phyloP scores from a whole-genome alignment of 2,113 vertebrate species.

The Nansenia antarctica region DNA sequence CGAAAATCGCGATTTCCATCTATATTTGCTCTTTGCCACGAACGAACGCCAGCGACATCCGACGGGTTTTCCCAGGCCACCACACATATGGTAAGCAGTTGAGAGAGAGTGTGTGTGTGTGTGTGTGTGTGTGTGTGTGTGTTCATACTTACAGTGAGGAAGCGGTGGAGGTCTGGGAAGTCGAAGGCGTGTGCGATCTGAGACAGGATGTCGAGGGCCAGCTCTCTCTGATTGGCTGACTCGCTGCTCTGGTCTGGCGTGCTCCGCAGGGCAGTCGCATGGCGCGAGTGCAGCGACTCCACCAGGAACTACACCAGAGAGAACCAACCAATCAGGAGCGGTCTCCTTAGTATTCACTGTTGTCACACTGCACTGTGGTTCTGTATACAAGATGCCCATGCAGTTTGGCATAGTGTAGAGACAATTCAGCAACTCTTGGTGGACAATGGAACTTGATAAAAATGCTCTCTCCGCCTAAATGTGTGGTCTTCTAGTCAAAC shows the following conservation, averaged over 20 bases:
- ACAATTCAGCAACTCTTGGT: too few relatives aligned
- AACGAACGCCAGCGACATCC: too few relatives aligned
- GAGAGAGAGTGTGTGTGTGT: neutral
- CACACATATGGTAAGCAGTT: too few relatives aligned
- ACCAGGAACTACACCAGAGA: slow-evolving; percentile 84
- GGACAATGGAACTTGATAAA: too few relatives aligned
- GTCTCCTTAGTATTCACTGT: too few relatives aligned
- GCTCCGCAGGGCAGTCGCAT: slow-evolving; percentile 77
- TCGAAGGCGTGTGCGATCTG: slow-evolving; percentile 97
- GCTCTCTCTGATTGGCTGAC: slow-evolving; percentile 87
- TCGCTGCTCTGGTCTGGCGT: slow-evolving; percentile 80
- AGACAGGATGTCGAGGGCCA: slow-evolving; percentile 89
- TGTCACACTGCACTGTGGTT: neutral
- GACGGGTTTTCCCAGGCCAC: too few relatives aligned
- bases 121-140: neutral
- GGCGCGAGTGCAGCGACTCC: slow-evolving; percentile 92
- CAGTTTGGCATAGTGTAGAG: too few relatives aligned
- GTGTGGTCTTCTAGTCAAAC: too few relatives aligned
- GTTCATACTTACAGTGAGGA: slow-evolving; percentile 84
- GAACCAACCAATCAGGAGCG: neutral
- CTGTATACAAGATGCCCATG: too few relatives aligned
- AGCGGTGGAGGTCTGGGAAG: slow-evolving; percentile 95
- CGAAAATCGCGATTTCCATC: too few relatives aligned
- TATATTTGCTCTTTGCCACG: too few relatives aligned
- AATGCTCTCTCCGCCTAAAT: too few relatives aligned